Percentiles rank a stretch among this genome's conserved stretches.
Evolutionary conservation across 2,113 vertebrate species (phyloP).

Genomic region (Excalfactoria chinensis): DNA sequence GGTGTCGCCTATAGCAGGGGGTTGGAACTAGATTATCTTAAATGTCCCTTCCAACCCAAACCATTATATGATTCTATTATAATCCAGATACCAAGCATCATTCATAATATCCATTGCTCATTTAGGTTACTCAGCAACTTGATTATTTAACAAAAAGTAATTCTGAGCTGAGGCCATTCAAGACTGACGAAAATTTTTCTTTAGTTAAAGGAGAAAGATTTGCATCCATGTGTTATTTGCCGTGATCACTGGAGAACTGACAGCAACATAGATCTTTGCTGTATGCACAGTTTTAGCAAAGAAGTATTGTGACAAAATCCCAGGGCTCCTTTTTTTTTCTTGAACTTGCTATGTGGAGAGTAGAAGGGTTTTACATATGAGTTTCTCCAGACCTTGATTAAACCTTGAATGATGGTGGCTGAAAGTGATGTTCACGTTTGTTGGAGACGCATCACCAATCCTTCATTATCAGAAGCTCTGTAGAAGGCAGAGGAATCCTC

Average conservation of each 20-base stretch:
- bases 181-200: neutral
- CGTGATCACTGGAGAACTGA: conserved; percentile 60
- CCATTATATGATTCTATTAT: neutral
- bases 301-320: conserved; percentile 31
- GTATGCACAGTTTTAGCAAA: conserved; percentile 76
- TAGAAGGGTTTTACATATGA: neutral
- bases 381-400: neutral
- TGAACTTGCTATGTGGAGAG: neutral
- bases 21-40: too few species aligned
- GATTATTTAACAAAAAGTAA: neutral
- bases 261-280: conserved; percentile 66
- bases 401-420: neutral
- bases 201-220: conserved; percentile 51
- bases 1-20: too few species aligned
- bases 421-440: neutral
- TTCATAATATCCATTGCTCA: neutral
- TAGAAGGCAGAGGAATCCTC: neutral
- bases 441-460: neutral
- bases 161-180: neutral
- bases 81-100: neutral
- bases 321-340: neutral
- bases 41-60: too few species aligned
- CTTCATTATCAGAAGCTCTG: neutral
- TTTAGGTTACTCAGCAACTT: neutral
- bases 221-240: conserved; percentile 72